These are phyloP conservation scores for Epinotia nisella DNA, from an alignment of 2,888 invertebrate species.

Conservation along the genomic window DNA sequence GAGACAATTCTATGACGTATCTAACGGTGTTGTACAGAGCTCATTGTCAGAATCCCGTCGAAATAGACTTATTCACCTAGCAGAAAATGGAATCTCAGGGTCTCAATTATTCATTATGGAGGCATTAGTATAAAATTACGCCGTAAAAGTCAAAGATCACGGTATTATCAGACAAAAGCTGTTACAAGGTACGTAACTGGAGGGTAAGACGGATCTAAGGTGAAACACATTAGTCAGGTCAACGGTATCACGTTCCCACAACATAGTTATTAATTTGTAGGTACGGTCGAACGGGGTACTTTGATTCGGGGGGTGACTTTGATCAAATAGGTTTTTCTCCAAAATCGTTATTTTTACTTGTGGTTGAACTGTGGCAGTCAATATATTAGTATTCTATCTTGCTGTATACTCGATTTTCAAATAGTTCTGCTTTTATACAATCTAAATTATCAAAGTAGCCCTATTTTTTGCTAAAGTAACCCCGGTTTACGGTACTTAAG, in stretches of 20 bases:
- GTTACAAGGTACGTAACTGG: slow-evolving; percentile 14
- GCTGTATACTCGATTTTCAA: too few relatives aligned
- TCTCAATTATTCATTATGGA: slow-evolving; percentile 31
- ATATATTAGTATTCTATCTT: too few relatives aligned
- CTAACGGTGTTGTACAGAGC: not conserved
- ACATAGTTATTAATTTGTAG: not conserved
- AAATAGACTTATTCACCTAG: slow-evolving; percentile 14
- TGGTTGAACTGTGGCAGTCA: too few relatives aligned
- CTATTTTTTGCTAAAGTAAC: too few relatives aligned
- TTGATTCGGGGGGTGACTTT: too few relatives aligned
- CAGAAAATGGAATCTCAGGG: slow-evolving; percentile 26
- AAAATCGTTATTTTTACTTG: too few relatives aligned
- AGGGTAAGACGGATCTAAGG: slow-evolving; percentile 17
- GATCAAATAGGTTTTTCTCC: too few relatives aligned
- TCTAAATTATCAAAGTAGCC: too few relatives aligned
- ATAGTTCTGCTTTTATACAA: too few relatives aligned
- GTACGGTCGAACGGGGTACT: too few relatives aligned
- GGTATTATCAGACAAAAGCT: slow-evolving; percentile 35
- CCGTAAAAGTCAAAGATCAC: slow-evolving; percentile 37
- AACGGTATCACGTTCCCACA: slow-evolving; percentile 12
- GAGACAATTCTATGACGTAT: too few relatives aligned
- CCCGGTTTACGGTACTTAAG: too few relatives aligned
- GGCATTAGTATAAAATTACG: slow-evolving; percentile 42
- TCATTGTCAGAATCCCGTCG: slow-evolving; percentile 16
- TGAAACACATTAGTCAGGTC: slow-evolving; percentile 24